Evolutionary conservation across 2,113 vertebrate genomes (phyloP), one percentile per base, ranked within the genome.

Genomic region (Carlito syrichta): DNA sequence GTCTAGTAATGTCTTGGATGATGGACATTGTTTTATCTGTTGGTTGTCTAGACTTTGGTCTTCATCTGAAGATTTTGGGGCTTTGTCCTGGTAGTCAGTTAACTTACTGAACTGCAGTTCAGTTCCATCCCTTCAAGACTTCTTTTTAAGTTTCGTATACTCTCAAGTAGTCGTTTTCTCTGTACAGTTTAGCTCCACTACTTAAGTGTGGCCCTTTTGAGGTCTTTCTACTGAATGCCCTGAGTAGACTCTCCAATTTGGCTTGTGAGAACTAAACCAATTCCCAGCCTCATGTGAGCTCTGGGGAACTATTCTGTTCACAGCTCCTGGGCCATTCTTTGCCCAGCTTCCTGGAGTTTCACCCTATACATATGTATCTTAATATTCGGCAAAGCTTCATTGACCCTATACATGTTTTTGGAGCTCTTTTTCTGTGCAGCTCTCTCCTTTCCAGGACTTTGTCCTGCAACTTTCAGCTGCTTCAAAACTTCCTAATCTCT

Each of bases 41-140:
- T 77, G 48, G 27, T 4, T 93, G 23, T 84, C 38, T 96, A 43
- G 23, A 73, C 60, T 76, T 62, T 94, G 23, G 2, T 89, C 22
- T 87, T 96, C 71, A n/a, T 68, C 11, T 77, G 19, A 71, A 91
- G 73, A 50, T 43, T 73, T 40, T 73, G 68, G n/a, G 25, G 14
- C 2, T 92, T 90, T 58, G 3, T 71, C 78, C 35, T 92, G 30
- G 62, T 58, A 20, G 7, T 22, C 5, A 14, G 22, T 84, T 93
- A 82, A 68, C 86, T 85, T 88, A 74, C 38, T 63, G 32, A 35
- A 19, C 73, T 96, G 23, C 12, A 78, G 6, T 73, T 93, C 35
- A 74, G 5, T 95, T 89, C 87, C 54, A 60, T 85, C 14, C n/a
- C 94, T 96, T 92, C 27, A 77, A 58, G n/a, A 23, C 71, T 88